A percentile compares a stretch with the other conserved stretches of the same genome.
These are phyloP conservation scores for Salticus scenicus DNA, from an alignment of 2,888 invertebrate species.

Conservation along the genomic window DNA sequence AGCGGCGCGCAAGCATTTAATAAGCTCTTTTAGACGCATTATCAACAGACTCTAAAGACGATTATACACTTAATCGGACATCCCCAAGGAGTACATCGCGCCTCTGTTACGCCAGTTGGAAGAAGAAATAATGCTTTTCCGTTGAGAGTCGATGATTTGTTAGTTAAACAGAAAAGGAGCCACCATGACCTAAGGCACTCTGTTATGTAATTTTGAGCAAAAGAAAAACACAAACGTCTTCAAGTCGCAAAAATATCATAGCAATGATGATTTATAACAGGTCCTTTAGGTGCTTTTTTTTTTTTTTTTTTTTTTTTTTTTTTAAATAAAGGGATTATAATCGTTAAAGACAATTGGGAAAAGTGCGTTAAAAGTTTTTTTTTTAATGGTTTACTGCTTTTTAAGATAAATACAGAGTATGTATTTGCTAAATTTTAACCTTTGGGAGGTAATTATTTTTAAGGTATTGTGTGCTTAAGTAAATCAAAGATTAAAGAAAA, in stretches of 20 bases:
- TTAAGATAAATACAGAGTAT: neutral
- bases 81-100: conserved; percentile 34
- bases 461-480: no score
- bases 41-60: conserved; percentile 47
- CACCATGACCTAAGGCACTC: neutral
- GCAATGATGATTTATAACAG: no score
- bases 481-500: no score
- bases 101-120: conserved; percentile 11
- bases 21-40: conserved; percentile 57
- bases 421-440: neutral
- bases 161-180: neutral
- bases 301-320: neutral
- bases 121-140: neutral
- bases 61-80: conserved; percentile 50
- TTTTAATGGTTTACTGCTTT: neutral
- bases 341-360: neutral
- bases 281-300: neutral
- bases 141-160: neutral
- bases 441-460: neutral
- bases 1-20: conserved; percentile 46
- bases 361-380: neutral
- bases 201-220: neutral
- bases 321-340: neutral
- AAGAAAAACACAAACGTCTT: neutral
- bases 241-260: neutral